Percentiles rank a stretch among this genome's conserved stretches.
Conservation (phyloP, 2,113 vertebrate species). For the Perognathus longimembris region DNA sequence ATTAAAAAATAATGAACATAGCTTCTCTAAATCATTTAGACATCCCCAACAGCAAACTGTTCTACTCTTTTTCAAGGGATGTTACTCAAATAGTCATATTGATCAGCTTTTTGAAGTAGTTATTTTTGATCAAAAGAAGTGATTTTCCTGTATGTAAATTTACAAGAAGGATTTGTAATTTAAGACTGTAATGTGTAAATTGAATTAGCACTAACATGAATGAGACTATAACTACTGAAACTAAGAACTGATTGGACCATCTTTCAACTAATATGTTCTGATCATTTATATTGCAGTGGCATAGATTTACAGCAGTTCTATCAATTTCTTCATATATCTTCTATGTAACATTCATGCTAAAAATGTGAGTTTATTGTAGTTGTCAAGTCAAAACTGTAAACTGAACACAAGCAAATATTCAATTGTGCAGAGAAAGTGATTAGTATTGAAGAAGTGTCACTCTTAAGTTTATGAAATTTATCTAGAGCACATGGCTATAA, state of each 20-base stretch:
- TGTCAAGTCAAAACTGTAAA: slow-evolving; percentile 29
- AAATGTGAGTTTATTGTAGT: slow-evolving; percentile 25
- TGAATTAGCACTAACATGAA: not conserved
- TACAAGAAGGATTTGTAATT: not conserved
- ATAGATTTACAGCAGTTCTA: slow-evolving; percentile 15
- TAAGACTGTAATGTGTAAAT: not conserved
- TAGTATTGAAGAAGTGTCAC: not conserved
- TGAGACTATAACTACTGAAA: not conserved
- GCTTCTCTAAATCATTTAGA: not conserved
- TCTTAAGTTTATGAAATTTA: slow-evolving; percentile 2
- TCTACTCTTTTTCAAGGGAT: not conserved
- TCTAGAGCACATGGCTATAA: not conserved
- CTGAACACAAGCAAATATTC: slow-evolving; percentile 1
- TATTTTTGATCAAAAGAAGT: not conserved
- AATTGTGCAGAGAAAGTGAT: not conserved
- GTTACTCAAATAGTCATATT: not conserved
- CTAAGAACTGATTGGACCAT: not conserved
- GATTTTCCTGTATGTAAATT: not conserved
- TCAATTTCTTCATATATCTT: not conserved
- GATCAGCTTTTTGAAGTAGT: not conserved
- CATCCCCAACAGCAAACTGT: not conserved
- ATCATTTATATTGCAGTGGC: not conserved
- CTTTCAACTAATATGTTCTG: not conserved
- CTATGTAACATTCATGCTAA: not conserved
- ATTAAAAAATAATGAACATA: not conserved